phyloP scores from a whole-genome alignment of 1,140 invertebrate species.

The Agrilus planipennis region DNA sequence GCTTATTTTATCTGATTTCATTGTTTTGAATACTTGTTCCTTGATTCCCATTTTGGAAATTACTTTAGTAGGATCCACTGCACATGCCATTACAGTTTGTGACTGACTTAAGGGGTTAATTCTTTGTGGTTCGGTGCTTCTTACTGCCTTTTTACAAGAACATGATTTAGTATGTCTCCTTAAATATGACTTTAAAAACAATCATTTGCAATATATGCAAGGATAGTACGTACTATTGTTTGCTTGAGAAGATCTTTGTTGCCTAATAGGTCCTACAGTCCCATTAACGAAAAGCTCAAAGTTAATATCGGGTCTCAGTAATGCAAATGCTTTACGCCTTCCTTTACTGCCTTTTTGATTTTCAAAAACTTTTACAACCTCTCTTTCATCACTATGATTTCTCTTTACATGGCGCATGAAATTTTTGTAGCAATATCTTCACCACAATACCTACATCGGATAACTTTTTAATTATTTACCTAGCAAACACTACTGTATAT shows the following conservation, averaged over 20 bases:
- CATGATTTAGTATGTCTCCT: slow-evolving; percentile 9
- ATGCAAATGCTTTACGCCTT: not conserved
- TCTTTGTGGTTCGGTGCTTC: not conserved
- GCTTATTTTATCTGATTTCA: no score
- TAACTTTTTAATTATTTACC: no score
- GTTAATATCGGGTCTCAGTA: not conserved
- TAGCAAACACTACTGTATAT: no score
- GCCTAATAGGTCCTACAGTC: no score
- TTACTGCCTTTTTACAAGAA: not conserved
- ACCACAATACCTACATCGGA: no score
- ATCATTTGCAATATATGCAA: slow-evolving; percentile 8
- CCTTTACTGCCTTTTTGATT: not conserved
- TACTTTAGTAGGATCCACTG: slow-evolving; percentile 5
- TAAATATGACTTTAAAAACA: slow-evolving; percentile 8
- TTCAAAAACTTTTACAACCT: not conserved
- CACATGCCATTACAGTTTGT: slow-evolving; percentile 6
- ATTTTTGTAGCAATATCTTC: no score
- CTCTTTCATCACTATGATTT: not conserved
- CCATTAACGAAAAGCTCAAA: no score
- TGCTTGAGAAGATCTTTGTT: no score
- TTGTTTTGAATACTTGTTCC: no score
- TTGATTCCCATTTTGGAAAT: slow-evolving; percentile 8
- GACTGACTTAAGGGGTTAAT: slow-evolving; percentile 4
- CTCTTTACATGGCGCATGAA: not conserved
- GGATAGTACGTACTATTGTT: slow-evolving; percentile 7